Evolutionary conservation across 2,113 vertebrate genomes (phyloP).

Genomic region (Bambusicola thoracicus): DNA sequence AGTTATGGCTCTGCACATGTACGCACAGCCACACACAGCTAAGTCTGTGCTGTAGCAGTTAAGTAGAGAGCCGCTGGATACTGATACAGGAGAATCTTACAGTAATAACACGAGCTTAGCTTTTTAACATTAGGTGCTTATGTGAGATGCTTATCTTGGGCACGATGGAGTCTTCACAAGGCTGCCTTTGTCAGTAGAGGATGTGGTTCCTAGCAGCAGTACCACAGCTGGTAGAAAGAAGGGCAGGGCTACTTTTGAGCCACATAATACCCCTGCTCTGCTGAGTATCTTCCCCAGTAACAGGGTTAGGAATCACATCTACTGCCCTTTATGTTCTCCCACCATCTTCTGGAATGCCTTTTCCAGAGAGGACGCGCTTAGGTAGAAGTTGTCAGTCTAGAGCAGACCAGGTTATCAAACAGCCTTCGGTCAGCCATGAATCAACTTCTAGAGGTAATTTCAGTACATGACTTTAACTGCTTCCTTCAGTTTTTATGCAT

Average conservation of each 20-base stretch:
- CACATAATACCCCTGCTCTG: not conserved
- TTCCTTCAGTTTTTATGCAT: not conserved
- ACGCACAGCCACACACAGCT: not conserved
- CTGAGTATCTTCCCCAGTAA: not conserved
- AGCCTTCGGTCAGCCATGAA: not conserved
- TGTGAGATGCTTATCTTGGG: not conserved
- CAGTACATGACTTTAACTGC: not conserved
- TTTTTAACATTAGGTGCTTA: not conserved
- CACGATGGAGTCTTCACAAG: not conserved
- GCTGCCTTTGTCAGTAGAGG: not conserved
- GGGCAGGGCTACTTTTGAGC: not conserved
- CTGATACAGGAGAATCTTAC: rapidly evolving
- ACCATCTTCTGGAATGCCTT: not conserved
- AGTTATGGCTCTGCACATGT: not conserved
- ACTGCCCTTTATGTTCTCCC: not conserved
- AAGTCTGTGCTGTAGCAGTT: not conserved
- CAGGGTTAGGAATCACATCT: not conserved
- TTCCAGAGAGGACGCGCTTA: not conserved
- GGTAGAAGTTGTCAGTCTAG: not conserved
- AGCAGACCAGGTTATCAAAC: not conserved
- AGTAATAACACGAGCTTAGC: not conserved
- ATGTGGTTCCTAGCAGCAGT: not conserved
- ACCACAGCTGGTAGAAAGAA: not conserved
- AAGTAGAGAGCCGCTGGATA: not conserved
- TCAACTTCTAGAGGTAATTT: not conserved